Conservation (phyloP, 2,113 vertebrate species). For the Collichthys lucidus region DNA sequence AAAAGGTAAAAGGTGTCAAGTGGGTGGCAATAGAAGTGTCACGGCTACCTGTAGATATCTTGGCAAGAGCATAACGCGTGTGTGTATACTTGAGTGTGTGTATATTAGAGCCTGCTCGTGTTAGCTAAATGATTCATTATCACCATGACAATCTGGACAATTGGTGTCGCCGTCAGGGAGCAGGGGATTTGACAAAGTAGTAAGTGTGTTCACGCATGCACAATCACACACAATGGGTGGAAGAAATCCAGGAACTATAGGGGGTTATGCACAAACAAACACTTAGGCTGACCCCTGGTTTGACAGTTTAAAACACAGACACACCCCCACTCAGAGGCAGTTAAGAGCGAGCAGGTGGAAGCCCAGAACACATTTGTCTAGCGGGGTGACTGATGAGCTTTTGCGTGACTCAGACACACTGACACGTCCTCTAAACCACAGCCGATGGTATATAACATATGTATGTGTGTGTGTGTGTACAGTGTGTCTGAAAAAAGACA, state of each 20-base stretch:
- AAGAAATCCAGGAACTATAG: neutral
- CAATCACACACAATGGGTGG: neutral
- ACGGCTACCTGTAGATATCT: constrained; percentile 35
- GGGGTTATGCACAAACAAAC: neutral
- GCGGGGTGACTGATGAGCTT: constrained; percentile 50
- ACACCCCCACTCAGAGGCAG: constrained; percentile 6
- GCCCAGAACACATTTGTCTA: constrained; percentile 29
- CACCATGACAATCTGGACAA: constrained; percentile 46
- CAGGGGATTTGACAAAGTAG: constrained; percentile 31
- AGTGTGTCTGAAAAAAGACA: constrained; percentile 15
- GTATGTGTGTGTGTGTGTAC: constrained; percentile 25
- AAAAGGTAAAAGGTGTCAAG: constrained; percentile 46
- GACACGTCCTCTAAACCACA: constrained; percentile 56
- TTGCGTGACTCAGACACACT: constrained; percentile 35
- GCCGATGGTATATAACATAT: constrained; percentile 36
- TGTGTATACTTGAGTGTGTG: neutral
- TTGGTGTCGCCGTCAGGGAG: constrained; percentile 38
- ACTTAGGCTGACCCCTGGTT: neutral
- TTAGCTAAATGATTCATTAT: constrained; percentile 57
- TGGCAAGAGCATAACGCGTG: constrained; percentile 13
- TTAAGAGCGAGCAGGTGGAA: constrained; percentile 26
- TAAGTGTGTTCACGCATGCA: neutral
- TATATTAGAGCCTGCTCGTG: neutral
- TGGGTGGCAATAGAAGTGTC: constrained; percentile 23
- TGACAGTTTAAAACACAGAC: neutral